Evolutionary conservation across 2,797 vertebrate genomes (phyloP), one percentile per base, ranked within the genome.

Genomic region (Sebastes oblongus): DNA sequence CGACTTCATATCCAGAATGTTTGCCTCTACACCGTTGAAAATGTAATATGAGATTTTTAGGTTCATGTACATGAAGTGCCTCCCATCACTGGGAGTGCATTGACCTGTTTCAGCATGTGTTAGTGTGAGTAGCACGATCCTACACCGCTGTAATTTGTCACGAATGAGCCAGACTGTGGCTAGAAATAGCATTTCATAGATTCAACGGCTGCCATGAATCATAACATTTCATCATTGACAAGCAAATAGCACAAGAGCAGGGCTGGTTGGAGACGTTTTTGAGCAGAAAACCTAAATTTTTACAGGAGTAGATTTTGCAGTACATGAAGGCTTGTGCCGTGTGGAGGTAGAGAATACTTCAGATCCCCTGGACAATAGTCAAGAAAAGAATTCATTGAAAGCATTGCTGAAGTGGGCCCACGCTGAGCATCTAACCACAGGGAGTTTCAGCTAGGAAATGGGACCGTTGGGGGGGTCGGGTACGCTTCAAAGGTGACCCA

Each of bases 401-500:
- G 56, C 4, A 14, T 67, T 22, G 29, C 68, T 74, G 65, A 89
- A 89, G 75, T 85, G 74, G 67, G 11, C 54, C 66, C 74, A 73
- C 77, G 80, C 80, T 70, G 84, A 77, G 78, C 59, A 18, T 65
- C 20, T 55, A 70, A 79, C 90, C 71, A 59, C 66, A 66, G 85
- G 88, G 69, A 77, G 78, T 73, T 66, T 74, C 42, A 29, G 66
- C 58, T 16, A 39, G 74, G 70, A 90, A 89, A 85, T 82, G 30
- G 70, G 39, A 67, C 71, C 29, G 68, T 54, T 80, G 52, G 72
- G 39, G 22, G 52, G 16, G 42, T 18, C 64, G 74, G 72, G 29
- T 56, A 85, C n/a, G 62, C 79, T 86, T 86, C 71, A 87, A 72
- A 87, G 62, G 82, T 86, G 84, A 75, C 72, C 75, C 89, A 78